Evolutionary conservation across 30 jellyfish, hydroid and myxozoan species (phyloP), one percentile per base, ranked within the genome.

Genomic region (Turritopsis rubra): DNA sequence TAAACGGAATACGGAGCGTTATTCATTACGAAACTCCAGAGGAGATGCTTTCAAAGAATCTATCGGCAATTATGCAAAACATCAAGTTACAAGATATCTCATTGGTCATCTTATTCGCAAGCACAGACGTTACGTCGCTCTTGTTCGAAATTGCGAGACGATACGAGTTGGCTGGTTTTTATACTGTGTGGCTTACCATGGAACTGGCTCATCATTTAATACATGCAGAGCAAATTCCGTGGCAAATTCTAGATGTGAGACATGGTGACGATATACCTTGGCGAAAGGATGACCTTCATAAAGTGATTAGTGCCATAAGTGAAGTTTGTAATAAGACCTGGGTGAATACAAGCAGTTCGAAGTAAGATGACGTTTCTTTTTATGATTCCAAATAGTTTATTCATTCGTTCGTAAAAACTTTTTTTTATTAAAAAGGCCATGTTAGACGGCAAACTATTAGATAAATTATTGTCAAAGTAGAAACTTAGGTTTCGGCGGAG

Each of bases 151-250:
- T 68, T 23, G 77, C 77, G 28, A 27, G 30, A 19, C 28, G 30
- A 0, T 68, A 68, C 30, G 77, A 27, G 19, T 9, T 68, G 77
- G 30, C 77, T 1, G 30, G 77, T 7, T 68, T n/a, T 27, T 23
- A 68, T 27, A 68, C 77, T n/a, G 77, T 68, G 9, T 68, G 77
- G 77, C 30, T 68, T 7, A 68, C 77, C 23, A 27, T 68, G 28
- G 77, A 68, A 68, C 19, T n/a, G 31, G 30, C 31, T 27, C 77
- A 68, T 68, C 30, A 68, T 27, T 68, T 68, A 68, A 1, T 68
- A 16, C 17, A 27, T 68, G 30, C 28, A 19, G 77, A 68, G 28
- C 28, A 68, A n/a, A 68, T 68, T 9, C 77, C 77, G 9, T 68
- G 77, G 77, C 77, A 68, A 68, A 68, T 68, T n/a, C 28, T 68